Evolutionary conservation across 2,797 vertebrate genomes (phyloP).

Genomic region (Danio tinwini): DNA sequence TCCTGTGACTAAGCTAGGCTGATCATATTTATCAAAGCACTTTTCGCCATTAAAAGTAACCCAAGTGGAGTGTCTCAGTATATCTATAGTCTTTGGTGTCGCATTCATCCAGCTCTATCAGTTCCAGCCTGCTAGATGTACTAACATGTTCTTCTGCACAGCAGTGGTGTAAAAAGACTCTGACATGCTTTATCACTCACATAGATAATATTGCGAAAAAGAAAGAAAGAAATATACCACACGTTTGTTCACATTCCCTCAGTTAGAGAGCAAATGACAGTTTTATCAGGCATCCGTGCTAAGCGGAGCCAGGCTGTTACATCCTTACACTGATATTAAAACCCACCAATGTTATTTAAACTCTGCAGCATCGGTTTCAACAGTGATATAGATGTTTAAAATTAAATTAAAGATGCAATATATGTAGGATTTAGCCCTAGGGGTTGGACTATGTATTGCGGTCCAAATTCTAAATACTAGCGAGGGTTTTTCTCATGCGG

Average conservation of each 20-base stretch:
- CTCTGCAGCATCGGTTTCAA: not conserved
- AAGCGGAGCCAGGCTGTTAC: not conserved
- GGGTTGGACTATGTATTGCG: too few species aligned
- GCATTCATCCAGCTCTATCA: not conserved
- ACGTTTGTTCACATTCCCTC: conserved; percentile 3
- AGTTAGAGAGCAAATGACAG: not conserved
- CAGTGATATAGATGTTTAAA: not conserved
- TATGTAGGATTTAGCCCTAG: too few species aligned
- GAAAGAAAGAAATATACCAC: not conserved
- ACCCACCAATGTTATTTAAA: not conserved
- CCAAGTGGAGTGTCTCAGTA: too few species aligned
- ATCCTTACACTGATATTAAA: not conserved
- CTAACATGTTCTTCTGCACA: conserved; percentile 8
- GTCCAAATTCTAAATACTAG: too few species aligned
- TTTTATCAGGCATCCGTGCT: not conserved
- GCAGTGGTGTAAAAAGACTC: not conserved
- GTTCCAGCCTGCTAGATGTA: not conserved
- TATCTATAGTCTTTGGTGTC: too few species aligned
- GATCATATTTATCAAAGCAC: too few species aligned
- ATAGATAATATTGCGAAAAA: not conserved
- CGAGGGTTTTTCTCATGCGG: too few species aligned
- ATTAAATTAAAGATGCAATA: too few species aligned
- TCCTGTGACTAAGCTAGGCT: too few species aligned
- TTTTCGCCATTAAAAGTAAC: too few species aligned
- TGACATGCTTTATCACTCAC: conserved; percentile 11